These are phyloP conservation scores for Mastomys coucha DNA, from an alignment of 2,113 vertebrate species.

Conservation along the genomic window DNA sequence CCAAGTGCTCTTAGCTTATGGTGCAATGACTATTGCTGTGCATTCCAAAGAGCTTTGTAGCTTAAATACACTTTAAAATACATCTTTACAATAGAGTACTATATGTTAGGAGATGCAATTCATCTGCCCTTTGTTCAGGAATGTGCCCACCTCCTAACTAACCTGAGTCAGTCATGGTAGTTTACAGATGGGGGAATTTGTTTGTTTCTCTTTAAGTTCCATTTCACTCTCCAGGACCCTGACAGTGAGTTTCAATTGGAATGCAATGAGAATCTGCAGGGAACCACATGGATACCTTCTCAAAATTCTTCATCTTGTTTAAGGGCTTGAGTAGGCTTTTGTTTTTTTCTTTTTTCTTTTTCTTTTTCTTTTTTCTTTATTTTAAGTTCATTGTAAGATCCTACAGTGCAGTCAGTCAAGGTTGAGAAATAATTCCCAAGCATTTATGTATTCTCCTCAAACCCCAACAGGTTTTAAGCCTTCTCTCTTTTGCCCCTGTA, in stretches of 20 bases:
- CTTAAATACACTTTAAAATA: constrained; percentile 18
- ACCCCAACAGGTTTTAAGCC: not conserved
- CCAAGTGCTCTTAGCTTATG: constrained; percentile 17
- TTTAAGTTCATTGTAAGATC: not conserved
- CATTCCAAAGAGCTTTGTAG: not conserved
- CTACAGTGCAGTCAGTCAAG: not conserved
- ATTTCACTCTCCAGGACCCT: not conserved
- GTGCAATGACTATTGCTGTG: not conserved
- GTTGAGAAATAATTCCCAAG: not conserved
- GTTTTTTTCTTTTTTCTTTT: no score
- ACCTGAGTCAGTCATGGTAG: not conserved
- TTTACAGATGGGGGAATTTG: not conserved
- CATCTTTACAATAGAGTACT: not conserved
- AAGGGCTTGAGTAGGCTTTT: rapidly evolving
- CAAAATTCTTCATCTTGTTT: not conserved
- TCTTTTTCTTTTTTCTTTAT: no score
- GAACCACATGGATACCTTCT: not conserved
- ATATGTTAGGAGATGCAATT: not conserved
- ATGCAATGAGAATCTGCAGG: not conserved
- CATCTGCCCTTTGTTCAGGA: not conserved
- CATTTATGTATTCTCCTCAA: not conserved
- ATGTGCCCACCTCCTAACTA: not conserved
- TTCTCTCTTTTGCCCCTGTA: not conserved
- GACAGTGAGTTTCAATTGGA: not conserved
- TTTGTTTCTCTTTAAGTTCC: not conserved